These are phyloP conservation scores for Sandelia bainsii DNA, from an alignment of 2,797 vertebrate species.

Conservation along the genomic window DNA sequence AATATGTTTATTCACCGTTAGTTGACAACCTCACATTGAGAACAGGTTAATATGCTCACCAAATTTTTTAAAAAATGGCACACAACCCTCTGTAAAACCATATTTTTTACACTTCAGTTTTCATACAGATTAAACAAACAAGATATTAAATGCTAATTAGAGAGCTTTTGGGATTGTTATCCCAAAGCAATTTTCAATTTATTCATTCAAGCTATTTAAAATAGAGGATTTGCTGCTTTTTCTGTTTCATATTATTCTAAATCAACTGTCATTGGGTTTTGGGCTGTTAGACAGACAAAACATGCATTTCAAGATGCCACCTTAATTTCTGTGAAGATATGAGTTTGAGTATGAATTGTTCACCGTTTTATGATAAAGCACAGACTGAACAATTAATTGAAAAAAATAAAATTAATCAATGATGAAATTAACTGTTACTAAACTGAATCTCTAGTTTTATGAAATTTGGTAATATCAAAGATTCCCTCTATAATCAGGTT, in stretches of 20 bases:
- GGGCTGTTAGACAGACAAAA: not conserved
- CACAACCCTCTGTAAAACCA: too few species aligned
- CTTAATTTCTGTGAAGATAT: not conserved
- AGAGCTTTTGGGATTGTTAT: not conserved
- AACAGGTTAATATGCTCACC: not conserved
- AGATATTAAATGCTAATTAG: not conserved
- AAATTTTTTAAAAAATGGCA: not conserved
- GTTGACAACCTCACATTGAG: not conserved
- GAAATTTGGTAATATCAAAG: slow-evolving; percentile 1
- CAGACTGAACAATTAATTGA: not conserved
- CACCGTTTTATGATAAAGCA: not conserved
- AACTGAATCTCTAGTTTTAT: slow-evolving; percentile 20
- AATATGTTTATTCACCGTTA: not conserved
- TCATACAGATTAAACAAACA: not conserved
- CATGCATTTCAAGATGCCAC: not conserved
- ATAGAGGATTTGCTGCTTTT: not conserved
- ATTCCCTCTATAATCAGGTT: not conserved
- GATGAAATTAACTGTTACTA: slow-evolving; percentile 1
- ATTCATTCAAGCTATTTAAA: not conserved
- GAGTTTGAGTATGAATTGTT: not conserved
- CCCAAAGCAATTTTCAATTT: not conserved
- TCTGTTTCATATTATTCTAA: slow-evolving; percentile 1
- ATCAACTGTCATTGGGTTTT: not conserved
- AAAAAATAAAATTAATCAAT: slow-evolving; percentile 17
- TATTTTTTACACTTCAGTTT: not conserved